phyloP scores from a whole-genome alignment of 2,113 vertebrate genomes.

The Halcyon malimbica region DNA sequence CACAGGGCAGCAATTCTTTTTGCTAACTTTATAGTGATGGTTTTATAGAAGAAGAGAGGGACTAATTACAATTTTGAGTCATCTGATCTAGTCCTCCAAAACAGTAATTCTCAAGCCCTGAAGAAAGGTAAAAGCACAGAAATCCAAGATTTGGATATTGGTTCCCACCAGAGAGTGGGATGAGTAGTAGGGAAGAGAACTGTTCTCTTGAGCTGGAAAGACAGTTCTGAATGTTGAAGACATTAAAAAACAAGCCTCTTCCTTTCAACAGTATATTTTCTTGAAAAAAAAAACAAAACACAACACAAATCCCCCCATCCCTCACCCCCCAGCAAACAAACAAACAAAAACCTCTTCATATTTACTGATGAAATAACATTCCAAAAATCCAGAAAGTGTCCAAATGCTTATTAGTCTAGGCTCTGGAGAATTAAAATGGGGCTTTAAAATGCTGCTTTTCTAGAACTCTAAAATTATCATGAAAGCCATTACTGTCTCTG shows the following conservation, averaged over 20 bases:
- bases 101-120: background rate
- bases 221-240: background rate
- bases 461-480: background rate
- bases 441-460: background rate
- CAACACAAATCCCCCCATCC: too few relatives aligned
- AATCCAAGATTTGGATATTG: background rate
- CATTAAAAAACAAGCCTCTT: background rate
- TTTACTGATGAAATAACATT: background rate
- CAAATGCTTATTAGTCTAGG: background rate
- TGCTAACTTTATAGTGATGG: background rate
- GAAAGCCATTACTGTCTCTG: background rate
- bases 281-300: background rate
- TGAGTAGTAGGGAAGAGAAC: background rate
- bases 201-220: background rate
- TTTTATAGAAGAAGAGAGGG: background rate
- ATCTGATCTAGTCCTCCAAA: background rate
- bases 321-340: too few relatives aligned
- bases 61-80: background rate
- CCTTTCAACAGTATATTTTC: background rate
- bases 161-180: background rate
- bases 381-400: background rate
- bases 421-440: background rate
- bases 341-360: background rate
- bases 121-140: background rate
- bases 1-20: background rate